A percentile compares a stretch with the other conserved stretches of the same genome.
Conservation (phyloP, 2,888 invertebrate genomes). For the Sphaerophoria taeniata region DNA sequence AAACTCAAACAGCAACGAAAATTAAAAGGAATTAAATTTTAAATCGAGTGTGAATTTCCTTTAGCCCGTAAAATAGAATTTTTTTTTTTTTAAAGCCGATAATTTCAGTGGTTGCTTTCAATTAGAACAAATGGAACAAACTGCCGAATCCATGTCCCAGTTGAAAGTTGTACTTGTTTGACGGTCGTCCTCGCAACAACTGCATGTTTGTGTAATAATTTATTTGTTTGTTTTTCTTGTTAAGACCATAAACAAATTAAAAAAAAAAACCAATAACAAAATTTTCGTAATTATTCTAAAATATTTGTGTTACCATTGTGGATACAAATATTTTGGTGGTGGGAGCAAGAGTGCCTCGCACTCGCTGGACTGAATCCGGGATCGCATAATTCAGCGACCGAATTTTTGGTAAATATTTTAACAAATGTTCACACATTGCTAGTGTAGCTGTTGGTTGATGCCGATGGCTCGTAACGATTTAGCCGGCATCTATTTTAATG, state of each 20-base stretch:
- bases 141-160: background rate
- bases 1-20: background rate
- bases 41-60: conserved; percentile 28
- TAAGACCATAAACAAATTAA: background rate
- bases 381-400: conserved; percentile 57
- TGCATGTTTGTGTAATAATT: background rate
- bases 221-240: background rate
- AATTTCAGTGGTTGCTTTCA: conserved; percentile 9
- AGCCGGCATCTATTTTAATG: conserved; percentile 63
- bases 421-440: conserved; percentile 56
- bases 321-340: conserved; percentile 6
- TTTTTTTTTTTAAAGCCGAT: conserved; percentile 1
- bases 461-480: conserved; percentile 26
- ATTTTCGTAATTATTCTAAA: conserved; percentile 53
- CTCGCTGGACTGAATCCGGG: background rate
- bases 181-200: background rate
- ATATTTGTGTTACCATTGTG: conserved; percentile 52
- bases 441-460: background rate
- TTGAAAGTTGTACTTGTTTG: too few relatives aligned
- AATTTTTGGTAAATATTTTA: conserved; percentile 60
- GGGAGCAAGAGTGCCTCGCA: conserved; percentile 4
- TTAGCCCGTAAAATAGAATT: conserved; percentile 3
- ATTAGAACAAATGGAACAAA: conserved; percentile 10
- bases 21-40: conserved; percentile 20
- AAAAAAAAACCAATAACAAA: conserved; percentile 20